Base-by-base conservation (phyloP, 2,113 vertebrate genomes). In the Petromus typicus region DNA sequence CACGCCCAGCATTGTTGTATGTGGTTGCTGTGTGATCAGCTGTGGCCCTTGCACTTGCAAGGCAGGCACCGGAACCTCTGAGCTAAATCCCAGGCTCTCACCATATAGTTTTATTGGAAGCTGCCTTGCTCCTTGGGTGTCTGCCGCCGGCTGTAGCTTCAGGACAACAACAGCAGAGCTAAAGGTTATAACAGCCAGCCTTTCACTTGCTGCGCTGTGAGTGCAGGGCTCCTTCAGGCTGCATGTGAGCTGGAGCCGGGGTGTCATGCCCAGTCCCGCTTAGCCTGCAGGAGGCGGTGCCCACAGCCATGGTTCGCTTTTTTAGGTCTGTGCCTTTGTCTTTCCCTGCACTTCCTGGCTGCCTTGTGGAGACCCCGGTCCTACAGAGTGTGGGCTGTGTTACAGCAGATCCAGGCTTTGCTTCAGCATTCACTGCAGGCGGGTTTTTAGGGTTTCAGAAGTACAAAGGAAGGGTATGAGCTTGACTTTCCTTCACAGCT, bases 401-500 rank as follows among this genome's bases (percentile, higher is more conserved):
- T 90, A 75, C 54, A 64, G 73, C 13, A 45, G 40, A 75, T 40
- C 43, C 12, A 45, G 40, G 25, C 27, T 75, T 45, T 45, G 40
- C 71, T 45, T 40, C 40, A 45, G 11, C 43, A 75, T 30, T 45
- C 13, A 8, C 5, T 30, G 13, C 56, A 54, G 80, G 30, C 56
- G 0, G 43, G 54, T 61, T 63, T 79, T 25, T 56, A 84, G 13
- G 43, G 48, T 51, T 67, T 18, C 6, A n/a, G 61, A 83, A 95
- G 66, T 11, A 71, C 43, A 63, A 48, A 91, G 45, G 34, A 20
- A 91, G 45, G 34, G 20, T 82, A 1, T 75, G 40, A 51, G 43
- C 30, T 45, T 89, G 43, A 45, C 61, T 95, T 92, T 95, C 25
- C 59, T 82, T 93, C 76, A 45, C 51, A 43, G 30, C 64, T 13